A percentile compares a stretch with the other conserved stretches of the same genome.
Evolutionary conservation across 1,140 invertebrate species (phyloP).

Genomic region (Orius insidiosus): DNA sequence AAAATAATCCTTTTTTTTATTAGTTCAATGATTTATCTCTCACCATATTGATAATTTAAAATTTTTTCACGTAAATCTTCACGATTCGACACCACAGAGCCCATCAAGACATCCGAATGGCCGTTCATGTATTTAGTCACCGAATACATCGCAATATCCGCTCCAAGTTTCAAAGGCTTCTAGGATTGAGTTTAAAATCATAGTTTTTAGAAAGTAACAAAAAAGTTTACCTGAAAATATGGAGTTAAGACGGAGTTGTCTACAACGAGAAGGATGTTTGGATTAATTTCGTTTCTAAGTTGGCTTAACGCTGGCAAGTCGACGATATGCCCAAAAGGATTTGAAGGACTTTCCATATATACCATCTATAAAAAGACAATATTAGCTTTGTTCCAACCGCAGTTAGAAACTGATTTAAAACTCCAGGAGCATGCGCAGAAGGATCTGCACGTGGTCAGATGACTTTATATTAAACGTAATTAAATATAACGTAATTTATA

Average conservation of each 20-base stretch:
- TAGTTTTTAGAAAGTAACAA: too few relatives aligned
- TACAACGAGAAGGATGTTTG: slow-evolving; percentile 69
- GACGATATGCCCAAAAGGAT: slow-evolving; percentile 80
- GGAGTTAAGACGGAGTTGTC: slow-evolving; percentile 96
- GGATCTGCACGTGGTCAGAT: too few relatives aligned
- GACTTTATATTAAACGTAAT: too few relatives aligned
- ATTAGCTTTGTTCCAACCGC: too few relatives aligned
- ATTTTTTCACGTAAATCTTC: slow-evolving; percentile 53
- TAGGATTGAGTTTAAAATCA: too few relatives aligned
- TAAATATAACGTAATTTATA: too few relatives aligned
- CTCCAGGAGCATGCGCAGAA: too few relatives aligned
- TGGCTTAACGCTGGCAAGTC: slow-evolving; percentile 67
- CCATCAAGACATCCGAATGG: slow-evolving; percentile 96
- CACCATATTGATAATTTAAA: slow-evolving; percentile 80
- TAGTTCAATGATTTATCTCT: slow-evolving; percentile 16
- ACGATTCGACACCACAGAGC: slow-evolving; percentile 58
- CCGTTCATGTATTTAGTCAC: slow-evolving; percentile 98
- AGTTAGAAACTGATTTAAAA: too few relatives aligned
- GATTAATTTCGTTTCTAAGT: slow-evolving; percentile 34
- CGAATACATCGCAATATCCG: too few relatives aligned
- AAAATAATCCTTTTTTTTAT: neutral
- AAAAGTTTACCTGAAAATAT: slow-evolving; percentile 73
- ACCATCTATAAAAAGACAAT: slow-evolving; percentile 61
- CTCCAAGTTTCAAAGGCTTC: too few relatives aligned
- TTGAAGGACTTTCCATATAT: slow-evolving; percentile 97